Evolutionary conservation across 1,140 invertebrate genomes (phyloP).

Genomic region (Palaemon carinicauda): DNA sequence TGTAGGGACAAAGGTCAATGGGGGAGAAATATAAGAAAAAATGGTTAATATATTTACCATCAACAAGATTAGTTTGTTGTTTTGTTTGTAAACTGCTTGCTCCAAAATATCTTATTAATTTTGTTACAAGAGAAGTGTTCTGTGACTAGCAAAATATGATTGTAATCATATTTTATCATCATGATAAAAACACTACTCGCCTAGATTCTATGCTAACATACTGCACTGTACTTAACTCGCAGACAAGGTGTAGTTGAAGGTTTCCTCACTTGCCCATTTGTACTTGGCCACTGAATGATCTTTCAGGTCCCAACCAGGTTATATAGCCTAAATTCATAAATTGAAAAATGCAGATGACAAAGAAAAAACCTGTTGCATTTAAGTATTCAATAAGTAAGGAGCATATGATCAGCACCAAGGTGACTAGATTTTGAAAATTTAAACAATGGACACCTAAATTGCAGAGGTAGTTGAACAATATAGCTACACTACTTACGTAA

Average conservation of each 20-base stretch:
- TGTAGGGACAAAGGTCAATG: slow-evolving; percentile 30
- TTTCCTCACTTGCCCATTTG: too few species aligned
- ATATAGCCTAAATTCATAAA: too few species aligned
- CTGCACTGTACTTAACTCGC: slow-evolving; percentile 48
- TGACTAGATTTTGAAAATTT: too few species aligned
- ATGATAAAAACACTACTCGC: slow-evolving; percentile 39
- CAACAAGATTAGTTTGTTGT: slow-evolving; percentile 54
- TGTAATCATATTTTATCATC: slow-evolving; percentile 50
- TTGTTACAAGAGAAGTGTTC: slow-evolving; percentile 42
- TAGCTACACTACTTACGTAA: too few species aligned
- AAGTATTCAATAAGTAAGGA: too few species aligned
- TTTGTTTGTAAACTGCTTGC: slow-evolving; percentile 59
- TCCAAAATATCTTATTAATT: slow-evolving; percentile 31
- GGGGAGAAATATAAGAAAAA: slow-evolving; percentile 21
- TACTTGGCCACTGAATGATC: too few species aligned
- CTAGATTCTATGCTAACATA: slow-evolving; percentile 57
- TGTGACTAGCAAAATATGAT: slow-evolving; percentile 40
- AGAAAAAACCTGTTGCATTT: too few species aligned
- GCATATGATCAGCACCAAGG: too few species aligned
- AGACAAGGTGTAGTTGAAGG: slow-evolving; percentile 46
- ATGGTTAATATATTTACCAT: slow-evolving; percentile 57
- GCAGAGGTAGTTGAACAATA: too few species aligned
- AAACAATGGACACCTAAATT: too few species aligned
- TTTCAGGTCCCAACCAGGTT: too few species aligned
- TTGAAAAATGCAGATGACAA: too few species aligned